Conservation (phyloP, 2,797 vertebrate species). For the Ataeniobius toweri region DNA sequence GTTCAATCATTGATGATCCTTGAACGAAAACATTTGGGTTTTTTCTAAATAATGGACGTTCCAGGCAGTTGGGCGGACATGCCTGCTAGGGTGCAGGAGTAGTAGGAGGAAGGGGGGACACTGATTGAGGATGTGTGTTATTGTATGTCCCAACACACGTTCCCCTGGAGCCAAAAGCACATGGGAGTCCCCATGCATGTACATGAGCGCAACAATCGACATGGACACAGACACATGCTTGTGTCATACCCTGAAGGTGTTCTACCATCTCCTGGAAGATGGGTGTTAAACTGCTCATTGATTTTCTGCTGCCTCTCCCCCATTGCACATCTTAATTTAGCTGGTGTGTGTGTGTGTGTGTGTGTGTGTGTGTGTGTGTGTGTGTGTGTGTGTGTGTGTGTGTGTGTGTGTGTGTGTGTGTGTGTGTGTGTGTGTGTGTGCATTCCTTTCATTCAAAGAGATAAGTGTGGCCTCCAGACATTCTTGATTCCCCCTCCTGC, state of each 20-base stretch:
- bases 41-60: constrained; percentile 48
- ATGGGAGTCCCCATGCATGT: constrained; percentile 11
- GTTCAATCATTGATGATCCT: constrained; percentile 50
- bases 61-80: constrained; percentile 53
- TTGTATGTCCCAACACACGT: constrained; percentile 48
- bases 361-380: background rate
- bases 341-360: constrained; percentile 1
- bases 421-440: constrained; percentile 30
- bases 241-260: constrained; percentile 45
- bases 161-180: constrained; percentile 60
- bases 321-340: constrained; percentile 58
- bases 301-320: constrained; percentile 61
- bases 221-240: constrained; percentile 8
- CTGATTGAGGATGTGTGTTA: constrained; percentile 55
- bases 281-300: constrained; percentile 61
- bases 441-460: constrained; percentile 66
- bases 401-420: constrained; percentile 24
- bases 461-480: constrained; percentile 69
- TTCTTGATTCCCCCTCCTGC: constrained; percentile 54
- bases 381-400: constrained; percentile 30
- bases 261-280: constrained; percentile 35
- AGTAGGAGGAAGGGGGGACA: constrained; percentile 24
- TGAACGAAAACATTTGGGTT: constrained; percentile 12
- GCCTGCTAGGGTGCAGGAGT: constrained; percentile 37
- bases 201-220: constrained; percentile 28